Conservation (phyloP, 2,888 invertebrate species). For the Pantelozetes paolii region DNA sequence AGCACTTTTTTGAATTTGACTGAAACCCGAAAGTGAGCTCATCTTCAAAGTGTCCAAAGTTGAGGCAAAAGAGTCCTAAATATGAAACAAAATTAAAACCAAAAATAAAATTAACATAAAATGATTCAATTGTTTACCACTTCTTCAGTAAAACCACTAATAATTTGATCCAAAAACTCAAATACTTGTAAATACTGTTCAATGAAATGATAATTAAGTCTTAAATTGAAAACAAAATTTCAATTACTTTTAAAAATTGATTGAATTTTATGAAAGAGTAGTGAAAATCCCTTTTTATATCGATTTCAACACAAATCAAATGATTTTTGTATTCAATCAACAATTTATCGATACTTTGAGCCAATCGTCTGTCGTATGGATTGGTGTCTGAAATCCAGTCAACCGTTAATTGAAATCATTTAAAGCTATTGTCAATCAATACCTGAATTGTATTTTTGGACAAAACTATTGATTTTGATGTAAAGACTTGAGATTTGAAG, state of each 20-base stretch:
- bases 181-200: too few relatives aligned
- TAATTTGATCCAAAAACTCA: too few relatives aligned
- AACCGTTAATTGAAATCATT: background rate
- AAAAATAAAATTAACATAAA: background rate
- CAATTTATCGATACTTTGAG: conserved; percentile 20
- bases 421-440: background rate
- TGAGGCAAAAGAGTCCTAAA: background rate
- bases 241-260: conserved; percentile 14
- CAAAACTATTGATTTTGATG: background rate
- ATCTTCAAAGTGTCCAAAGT: background rate
- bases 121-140: background rate
- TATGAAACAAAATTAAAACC: background rate
- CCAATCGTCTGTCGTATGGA: conserved; percentile 20
- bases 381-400: background rate
- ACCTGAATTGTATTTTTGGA: conserved; percentile 3
- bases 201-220: too few relatives aligned
- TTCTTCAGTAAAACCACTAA: too few relatives aligned
- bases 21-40: background rate
- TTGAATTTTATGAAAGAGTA: conserved; percentile 20
- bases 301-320: conserved; percentile 22
- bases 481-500: background rate
- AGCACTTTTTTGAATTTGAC: background rate
- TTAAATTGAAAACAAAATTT: too few relatives aligned
- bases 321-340: conserved; percentile 22
- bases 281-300: background rate